These are phyloP conservation scores for Aegotheles bennettii DNA, from an alignment of 2,113 vertebrate genomes.

Conservation along the genomic window DNA sequence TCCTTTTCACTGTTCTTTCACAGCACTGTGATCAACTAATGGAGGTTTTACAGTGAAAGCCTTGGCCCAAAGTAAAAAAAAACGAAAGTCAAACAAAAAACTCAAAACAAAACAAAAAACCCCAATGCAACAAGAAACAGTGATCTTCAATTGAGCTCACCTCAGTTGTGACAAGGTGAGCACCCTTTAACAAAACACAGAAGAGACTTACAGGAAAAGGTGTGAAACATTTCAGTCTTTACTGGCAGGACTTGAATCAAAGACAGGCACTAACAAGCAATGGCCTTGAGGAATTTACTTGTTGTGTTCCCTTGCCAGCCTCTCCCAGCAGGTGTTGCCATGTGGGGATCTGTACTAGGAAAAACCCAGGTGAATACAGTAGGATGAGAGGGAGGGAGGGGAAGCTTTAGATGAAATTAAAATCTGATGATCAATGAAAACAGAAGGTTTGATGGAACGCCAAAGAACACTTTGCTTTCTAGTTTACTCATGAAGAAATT, in stretches of 20 bases:
- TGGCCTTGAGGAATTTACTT: slow-evolving; percentile 61
- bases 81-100: background rate
- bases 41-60: background rate
- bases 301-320: slow-evolving; percentile 57
- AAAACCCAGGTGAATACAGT: background rate
- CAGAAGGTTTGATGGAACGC: background rate
- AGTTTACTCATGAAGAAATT: background rate
- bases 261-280: slow-evolving; percentile 71
- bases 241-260: slow-evolving; percentile 70
- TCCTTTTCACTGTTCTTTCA: background rate
- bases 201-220: slow-evolving; percentile 65
- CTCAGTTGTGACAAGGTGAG: background rate
- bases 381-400: background rate
- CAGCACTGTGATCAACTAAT: background rate
- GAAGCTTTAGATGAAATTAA: background rate
- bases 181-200: slow-evolving; percentile 20
- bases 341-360: slow-evolving; percentile 22
- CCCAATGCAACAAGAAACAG: background rate
- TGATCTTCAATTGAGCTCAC: background rate
- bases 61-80: background rate
- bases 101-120: fast-evolving
- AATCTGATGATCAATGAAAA: slow-evolving; percentile 34
- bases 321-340: slow-evolving; percentile 58
- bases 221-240: slow-evolving; percentile 50
- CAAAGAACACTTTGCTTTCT: slow-evolving; percentile 1